Conservation (phyloP, 1,140 invertebrate species). For the Drosophila pruinosa region DNA sequence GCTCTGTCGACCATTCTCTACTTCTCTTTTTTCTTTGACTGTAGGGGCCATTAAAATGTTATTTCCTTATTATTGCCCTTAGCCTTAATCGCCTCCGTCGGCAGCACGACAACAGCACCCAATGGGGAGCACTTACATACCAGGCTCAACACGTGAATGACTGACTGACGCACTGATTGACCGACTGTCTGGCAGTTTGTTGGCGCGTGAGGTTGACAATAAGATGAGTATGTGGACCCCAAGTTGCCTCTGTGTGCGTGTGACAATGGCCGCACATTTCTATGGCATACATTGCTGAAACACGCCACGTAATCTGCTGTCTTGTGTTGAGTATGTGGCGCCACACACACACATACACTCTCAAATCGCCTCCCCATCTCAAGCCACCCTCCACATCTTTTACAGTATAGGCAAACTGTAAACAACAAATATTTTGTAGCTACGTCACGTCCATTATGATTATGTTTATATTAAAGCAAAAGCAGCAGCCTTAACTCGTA, state of each 20-base stretch:
- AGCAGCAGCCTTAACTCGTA: neutral
- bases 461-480: slow-evolving; percentile 32
- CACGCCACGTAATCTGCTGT: slow-evolving; percentile 61
- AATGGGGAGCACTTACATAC: neutral
- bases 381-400: neutral
- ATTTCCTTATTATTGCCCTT: slow-evolving; percentile 79
- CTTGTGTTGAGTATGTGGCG: slow-evolving; percentile 30
- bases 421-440: slow-evolving; percentile 19
- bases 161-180: slow-evolving; percentile 17
- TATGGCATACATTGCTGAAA: slow-evolving; percentile 55
- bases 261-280: slow-evolving; percentile 67
- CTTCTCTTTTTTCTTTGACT: neutral
- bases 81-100: slow-evolving; percentile 66
- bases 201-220: slow-evolving; percentile 5
- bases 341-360: slow-evolving; percentile 8
- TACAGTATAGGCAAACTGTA: slow-evolving; percentile 13
- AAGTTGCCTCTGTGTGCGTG: slow-evolving; percentile 49
- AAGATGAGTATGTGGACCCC: neutral
- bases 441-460: slow-evolving; percentile 39
- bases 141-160: slow-evolving; percentile 41
- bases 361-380: neutral
- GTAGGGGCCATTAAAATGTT: slow-evolving; percentile 68
- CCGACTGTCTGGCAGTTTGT: neutral
- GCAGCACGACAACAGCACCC: neutral
- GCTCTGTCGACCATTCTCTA: neutral